Evolutionary conservation across 1,140 invertebrate species (phyloP).

Genomic region (Ectropis grisescens): DNA sequence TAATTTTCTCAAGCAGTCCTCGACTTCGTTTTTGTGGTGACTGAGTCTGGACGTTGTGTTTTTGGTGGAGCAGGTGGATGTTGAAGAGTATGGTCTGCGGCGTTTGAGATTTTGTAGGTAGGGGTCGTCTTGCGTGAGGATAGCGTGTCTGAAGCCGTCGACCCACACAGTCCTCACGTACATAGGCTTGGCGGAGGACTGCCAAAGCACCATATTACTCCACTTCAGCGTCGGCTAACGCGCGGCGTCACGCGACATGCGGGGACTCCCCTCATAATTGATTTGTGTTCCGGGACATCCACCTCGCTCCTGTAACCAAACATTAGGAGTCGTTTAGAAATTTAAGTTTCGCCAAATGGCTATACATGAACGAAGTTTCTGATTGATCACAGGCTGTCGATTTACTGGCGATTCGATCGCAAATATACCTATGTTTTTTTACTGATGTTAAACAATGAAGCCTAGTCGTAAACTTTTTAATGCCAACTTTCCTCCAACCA

Average conservation of each 20-base stretch:
- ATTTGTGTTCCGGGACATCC: constrained; percentile 27
- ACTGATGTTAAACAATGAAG: too few relatives aligned
- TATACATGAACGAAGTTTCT: too few relatives aligned
- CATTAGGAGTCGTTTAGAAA: constrained; percentile 4
- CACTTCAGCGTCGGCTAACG: constrained; percentile 17
- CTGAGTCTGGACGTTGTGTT: constrained; percentile 21
- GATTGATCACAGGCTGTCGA: too few relatives aligned
- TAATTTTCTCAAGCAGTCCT: constrained; percentile 33
- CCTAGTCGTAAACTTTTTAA: too few relatives aligned
- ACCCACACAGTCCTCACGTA: constrained; percentile 80
- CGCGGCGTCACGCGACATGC: constrained; percentile 22
- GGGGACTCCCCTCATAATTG: constrained; percentile 34
- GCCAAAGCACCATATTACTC: constrained; percentile 71
- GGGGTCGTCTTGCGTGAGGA: constrained; percentile 76
- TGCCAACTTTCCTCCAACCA: too few relatives aligned
- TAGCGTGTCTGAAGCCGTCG: constrained; percentile 78
- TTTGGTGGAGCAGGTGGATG: constrained; percentile 24
- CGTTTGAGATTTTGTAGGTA: constrained; percentile 35
- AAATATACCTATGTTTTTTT: too few relatives aligned
- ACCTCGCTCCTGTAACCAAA: constrained; percentile 19
- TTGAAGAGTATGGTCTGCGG: constrained; percentile 35
- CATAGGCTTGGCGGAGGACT: constrained; percentile 78
- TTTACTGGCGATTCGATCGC: too few relatives aligned
- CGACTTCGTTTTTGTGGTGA: constrained; percentile 18
- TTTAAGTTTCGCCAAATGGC: constrained; percentile 1